Evolutionary conservation across 2,888 invertebrate species (phyloP), one percentile per base, ranked within the genome.

Genomic region (Druceiella hillmani): DNA sequence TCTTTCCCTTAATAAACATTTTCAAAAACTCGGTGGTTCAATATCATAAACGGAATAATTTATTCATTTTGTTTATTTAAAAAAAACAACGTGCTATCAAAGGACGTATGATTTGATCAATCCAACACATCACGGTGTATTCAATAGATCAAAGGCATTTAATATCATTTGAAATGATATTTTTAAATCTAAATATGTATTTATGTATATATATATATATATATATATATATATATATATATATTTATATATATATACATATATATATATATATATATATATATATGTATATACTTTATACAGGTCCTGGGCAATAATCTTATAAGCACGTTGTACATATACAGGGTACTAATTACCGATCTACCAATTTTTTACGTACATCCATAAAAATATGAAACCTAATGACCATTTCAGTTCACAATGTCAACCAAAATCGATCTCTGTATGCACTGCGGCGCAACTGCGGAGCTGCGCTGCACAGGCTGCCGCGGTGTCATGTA

Each of bases 401-500:
- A 20, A 20, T n/a, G n/a, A 20, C n/a, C 22, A 20, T 20, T 20
- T 20, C n/a, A 9, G n/a, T 20, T n/a, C 22, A 20, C 22, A 20
- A 20, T 20, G 22, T 20, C 22, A 7, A n/a, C n/a, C n/a, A n/a
- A n/a, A n/a, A n/a, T n/a, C n/a, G n/a, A n/a, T n/a, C n/a, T n/a
- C n/a, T 81, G 81, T 54, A 66, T 65, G 2, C 64, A 78, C 46
- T 82, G 82, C 53, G 57, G 58, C 3, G 57, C 66, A 47, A 54
- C 59, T 1, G 78, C 79, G 0, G 62, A 65, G 7, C 59, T 74
- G 28, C 67, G 74, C 46, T 85, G 84, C 58, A 67, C 73, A 6
- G 75, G 70, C 5, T 85, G 84, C 54, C 75, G 71, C 46, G 51
- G 65, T 12, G 72, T 75, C 5, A 65, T 71, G 22, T 86, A 85